phyloP scores from a whole-genome alignment of 2,888 invertebrate species.

The Zaprionus bogoriensis region DNA sequence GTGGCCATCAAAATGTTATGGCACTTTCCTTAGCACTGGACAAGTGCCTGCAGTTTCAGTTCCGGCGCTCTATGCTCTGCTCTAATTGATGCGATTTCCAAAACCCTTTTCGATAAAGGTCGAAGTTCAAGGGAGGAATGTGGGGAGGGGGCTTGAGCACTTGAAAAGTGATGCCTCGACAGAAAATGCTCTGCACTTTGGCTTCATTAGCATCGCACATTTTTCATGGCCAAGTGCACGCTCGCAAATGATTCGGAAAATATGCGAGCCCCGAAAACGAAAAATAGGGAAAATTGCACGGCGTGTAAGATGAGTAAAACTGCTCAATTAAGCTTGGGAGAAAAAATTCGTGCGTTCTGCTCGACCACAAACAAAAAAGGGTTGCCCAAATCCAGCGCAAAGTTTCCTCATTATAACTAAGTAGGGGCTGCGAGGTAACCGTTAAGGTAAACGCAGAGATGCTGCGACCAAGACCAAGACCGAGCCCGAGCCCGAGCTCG shows the following conservation, averaged over 20 bases:
- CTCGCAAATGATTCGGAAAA: constrained; percentile 66
- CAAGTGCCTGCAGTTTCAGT: too few species aligned
- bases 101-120: constrained; percentile 47
- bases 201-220: constrained; percentile 53
- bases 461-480: background rate
- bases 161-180: constrained; percentile 26
- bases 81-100: background rate
- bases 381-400: constrained; percentile 49
- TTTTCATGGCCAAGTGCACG: constrained; percentile 38
- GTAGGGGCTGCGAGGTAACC: constrained; percentile 43
- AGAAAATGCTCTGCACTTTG: constrained; percentile 20
- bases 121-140: too few species aligned
- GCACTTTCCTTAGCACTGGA: constrained; percentile 16
- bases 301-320: constrained; percentile 48
- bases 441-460: constrained; percentile 24
- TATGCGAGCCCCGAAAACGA: constrained; percentile 10
- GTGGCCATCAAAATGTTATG: constrained; percentile 24
- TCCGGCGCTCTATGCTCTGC: background rate
- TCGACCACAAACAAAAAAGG: constrained; percentile 43
- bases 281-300: constrained; percentile 18
- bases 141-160: too few species aligned
- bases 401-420: constrained; percentile 68
- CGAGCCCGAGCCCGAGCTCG: background rate
- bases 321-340: constrained; percentile 62
- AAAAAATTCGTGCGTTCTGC: constrained; percentile 21